Percentiles rank a stretch among this genome's conserved stretches.
Evolutionary conservation across 2,797 vertebrate species (phyloP).

Genomic region (Lepus townsendii): DNA sequence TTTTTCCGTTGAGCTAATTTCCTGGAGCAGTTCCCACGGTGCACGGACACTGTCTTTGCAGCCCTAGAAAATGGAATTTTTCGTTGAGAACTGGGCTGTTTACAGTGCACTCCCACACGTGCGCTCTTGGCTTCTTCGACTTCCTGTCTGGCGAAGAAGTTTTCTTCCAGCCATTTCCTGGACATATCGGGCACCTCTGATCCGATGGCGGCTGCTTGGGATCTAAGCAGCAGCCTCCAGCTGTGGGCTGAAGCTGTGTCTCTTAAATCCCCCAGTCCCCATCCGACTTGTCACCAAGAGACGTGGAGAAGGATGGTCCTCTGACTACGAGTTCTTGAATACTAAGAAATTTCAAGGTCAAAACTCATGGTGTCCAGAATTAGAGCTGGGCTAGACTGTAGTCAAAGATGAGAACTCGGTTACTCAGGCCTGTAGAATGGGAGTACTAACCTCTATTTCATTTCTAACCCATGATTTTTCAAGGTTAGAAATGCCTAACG

Average conservation of each 20-base stretch:
- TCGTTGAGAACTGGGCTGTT: slow-evolving; percentile 21
- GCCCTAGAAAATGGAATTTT: neutral
- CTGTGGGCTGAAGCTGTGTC: neutral
- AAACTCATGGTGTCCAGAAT: neutral
- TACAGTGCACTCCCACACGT: neutral
- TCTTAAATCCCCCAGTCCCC: neutral
- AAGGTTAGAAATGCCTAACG: neutral
- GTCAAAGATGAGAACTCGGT: no score
- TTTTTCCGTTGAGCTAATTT: neutral
- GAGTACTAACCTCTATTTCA: neutral
- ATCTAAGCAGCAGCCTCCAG: neutral
- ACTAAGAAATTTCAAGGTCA: neutral
- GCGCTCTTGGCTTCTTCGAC: neutral
- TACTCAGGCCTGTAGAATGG: neutral
- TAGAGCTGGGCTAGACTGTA: neutral
- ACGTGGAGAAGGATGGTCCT: neutral
- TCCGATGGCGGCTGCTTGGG: neutral
- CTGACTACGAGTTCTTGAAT: neutral
- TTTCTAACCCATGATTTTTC: neutral
- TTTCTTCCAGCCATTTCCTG: slow-evolving; percentile 29
- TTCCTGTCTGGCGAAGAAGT: slow-evolving; percentile 28
- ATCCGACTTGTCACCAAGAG: neutral
- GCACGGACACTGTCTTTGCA: neutral
- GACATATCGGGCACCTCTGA: neutral
- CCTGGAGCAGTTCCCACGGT: neutral